A percentile compares a stretch with the other conserved stretches of the same genome.
Conservation (phyloP, 2,888 invertebrate genomes). For the Dicranocentrus wangi region DNA sequence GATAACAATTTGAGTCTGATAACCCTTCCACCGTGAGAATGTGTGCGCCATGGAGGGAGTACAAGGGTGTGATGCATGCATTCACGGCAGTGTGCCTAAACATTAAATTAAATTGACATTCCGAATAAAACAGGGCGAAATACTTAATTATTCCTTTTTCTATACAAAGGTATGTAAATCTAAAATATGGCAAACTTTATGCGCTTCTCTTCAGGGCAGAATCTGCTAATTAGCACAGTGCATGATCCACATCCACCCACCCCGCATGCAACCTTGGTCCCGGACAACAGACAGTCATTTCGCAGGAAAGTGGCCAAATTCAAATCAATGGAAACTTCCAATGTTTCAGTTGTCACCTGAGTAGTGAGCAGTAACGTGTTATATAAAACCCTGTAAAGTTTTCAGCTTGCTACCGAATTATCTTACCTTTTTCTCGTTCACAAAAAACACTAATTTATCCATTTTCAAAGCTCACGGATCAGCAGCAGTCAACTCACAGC, state of each 20-base stretch:
- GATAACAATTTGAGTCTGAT: slow-evolving; percentile 81
- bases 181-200: slow-evolving; percentile 29
- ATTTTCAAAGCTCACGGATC: background rate
- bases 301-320: slow-evolving; percentile 40
- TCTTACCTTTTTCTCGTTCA: slow-evolving; percentile 45
- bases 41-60: slow-evolving; percentile 89
- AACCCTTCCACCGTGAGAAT: slow-evolving; percentile 96
- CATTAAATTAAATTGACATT: too few relatives aligned
- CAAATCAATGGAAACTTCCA: slow-evolving; percentile 21
- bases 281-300: slow-evolving; percentile 78
- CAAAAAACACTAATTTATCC: slow-evolving; percentile 43
- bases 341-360: slow-evolving; percentile 34
- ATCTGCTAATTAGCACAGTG: slow-evolving; percentile 83
- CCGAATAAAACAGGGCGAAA: too few relatives aligned
- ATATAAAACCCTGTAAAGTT: background rate
- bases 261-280: slow-evolving; percentile 94
- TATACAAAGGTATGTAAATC: too few relatives aligned
- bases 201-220: slow-evolving; percentile 11
- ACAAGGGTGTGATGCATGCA: slow-evolving; percentile 91
- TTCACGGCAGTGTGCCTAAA: slow-evolving; percentile 87
- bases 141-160: too few relatives aligned
- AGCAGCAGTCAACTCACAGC: too few relatives aligned
- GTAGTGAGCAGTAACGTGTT: background rate
- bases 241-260: slow-evolving; percentile 97
- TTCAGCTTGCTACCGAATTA: too few relatives aligned